phyloP scores from a whole-genome alignment of 2,113 vertebrate genomes.

The Antigone vipio region DNA sequence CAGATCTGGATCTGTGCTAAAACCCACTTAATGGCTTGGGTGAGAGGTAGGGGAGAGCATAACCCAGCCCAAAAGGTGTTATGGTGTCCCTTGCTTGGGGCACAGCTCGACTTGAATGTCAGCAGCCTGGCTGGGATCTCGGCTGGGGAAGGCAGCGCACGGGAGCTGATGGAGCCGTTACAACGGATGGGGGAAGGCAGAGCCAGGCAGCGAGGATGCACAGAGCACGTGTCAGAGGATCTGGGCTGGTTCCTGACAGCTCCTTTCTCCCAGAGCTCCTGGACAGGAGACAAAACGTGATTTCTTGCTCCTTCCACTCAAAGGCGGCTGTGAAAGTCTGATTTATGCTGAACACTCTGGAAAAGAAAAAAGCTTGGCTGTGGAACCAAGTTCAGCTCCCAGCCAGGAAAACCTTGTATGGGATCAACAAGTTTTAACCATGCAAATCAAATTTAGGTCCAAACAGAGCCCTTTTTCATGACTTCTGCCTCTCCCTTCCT shows the following conservation, averaged over 20 bases:
- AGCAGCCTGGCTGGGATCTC: neutral
- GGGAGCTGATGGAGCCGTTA: neutral
- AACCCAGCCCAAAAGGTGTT: neutral
- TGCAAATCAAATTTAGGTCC: conserved; percentile 6
- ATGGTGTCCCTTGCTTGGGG: neutral
- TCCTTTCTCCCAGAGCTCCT: conserved; percentile 38
- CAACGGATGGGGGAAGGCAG: neutral
- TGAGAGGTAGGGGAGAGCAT: neutral
- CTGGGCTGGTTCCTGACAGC: conserved; percentile 17
- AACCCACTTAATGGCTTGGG: neutral
- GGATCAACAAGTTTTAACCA: conserved; percentile 46
- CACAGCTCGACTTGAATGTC: neutral
- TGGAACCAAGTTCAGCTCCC: conserved; percentile 20
- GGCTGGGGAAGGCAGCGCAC: rapidly evolving
- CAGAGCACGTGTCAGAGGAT: neutral
- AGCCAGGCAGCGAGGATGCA: neutral
- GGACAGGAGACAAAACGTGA: conserved; percentile 35
- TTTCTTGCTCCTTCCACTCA: conserved; percentile 51
- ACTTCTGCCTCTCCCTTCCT: neutral
- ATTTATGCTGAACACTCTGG: conserved; percentile 50
- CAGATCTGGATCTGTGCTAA: neutral
- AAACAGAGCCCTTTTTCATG: conserved; percentile 34
- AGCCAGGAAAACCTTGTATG: conserved; percentile 45
- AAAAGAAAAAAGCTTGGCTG: conserved; percentile 43
- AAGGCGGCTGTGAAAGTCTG: conserved; percentile 43